Base-by-base conservation (phyloP, 2,797 vertebrate species). In the Betta splendens region DNA sequence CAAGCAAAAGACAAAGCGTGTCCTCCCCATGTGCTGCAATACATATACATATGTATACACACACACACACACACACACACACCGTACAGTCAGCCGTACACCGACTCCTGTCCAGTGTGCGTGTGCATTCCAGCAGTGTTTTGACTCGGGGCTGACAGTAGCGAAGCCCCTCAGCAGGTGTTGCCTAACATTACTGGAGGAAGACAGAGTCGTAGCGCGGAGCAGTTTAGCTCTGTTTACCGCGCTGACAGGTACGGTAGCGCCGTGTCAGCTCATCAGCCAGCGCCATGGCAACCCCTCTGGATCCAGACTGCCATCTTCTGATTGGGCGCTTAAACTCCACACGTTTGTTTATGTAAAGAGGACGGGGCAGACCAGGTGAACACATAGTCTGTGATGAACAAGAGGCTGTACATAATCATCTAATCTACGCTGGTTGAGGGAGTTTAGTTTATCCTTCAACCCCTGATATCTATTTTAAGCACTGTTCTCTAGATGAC, bases 151-250 rank as follows among this genome's bases (percentile, higher is more conserved):
- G 54, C 35, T 57, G 26, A 53, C 28, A 54, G 45, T 10, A 32
- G 40, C 3, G 6, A 7, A 55, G 42, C 38, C 60, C 54, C 43
- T 33, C 44, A 67, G 38, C 43, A 64, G 45, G 22, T 46, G 29
- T 39, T 33, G 28, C 48, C 38, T 63, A 49, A 60, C 18, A 17
- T 44, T 33, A 40, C 22, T 58, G 23, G 31, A 49, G 45, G 33
- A 42, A 35, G 26, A 12, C 32, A 29, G 54, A 35, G 46, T 20
- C 5, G 9, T 38, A 53, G 16, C 33, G 15, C 18, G n/a, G 20
- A 57, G 28, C 51, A 32, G 50, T 69, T 80, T 37, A 61, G 42
- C 56, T 61, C 26, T 35, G 54, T 75, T 76, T 64, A 49, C 29
- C 3, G 5, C 54, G 28, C 22, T 43, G 46, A 71, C 72, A 33